These are phyloP conservation scores for Leptoclinus maculatus DNA, from an alignment of 2,797 vertebrate genomes.

Conservation along the genomic window DNA sequence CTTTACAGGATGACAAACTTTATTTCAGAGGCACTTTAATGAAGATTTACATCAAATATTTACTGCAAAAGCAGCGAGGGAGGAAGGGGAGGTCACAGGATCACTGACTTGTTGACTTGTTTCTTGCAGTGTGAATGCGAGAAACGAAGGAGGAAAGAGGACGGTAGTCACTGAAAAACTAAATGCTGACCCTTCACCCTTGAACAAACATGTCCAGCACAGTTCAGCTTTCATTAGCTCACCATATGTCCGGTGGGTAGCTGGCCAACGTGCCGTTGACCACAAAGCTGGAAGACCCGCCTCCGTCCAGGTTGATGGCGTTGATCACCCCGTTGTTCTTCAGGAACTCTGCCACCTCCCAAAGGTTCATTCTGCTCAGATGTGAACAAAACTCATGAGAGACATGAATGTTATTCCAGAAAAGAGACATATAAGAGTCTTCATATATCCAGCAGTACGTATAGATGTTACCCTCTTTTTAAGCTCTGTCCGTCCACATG, in stretches of 20 bases:
- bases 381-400: neutral
- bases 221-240: neutral
- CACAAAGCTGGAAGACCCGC: conserved; percentile 82
- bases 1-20: too few relatives aligned
- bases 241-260: conserved; percentile 2
- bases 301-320: conserved; percentile 92
- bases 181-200: neutral
- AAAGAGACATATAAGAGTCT: too few relatives aligned
- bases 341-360: conserved; percentile 87
- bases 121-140: too few relatives aligned
- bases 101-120: too few relatives aligned
- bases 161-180: neutral
- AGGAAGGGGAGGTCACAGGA: too few relatives aligned
- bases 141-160: too few relatives aligned
- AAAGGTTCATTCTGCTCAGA: conserved; percentile 11
- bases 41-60: too few relatives aligned
- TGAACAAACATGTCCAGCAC: neutral
- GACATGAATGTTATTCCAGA: neutral
- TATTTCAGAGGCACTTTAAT: too few relatives aligned
- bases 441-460: too few relatives aligned
- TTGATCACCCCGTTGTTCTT: conserved; percentile 86
- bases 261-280: conserved; percentile 4
- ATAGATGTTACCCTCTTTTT: conserved; percentile 82
- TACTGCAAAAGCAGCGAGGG: too few relatives aligned
- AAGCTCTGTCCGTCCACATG: conserved; percentile 88